Conservation (phyloP, 2,797 vertebrate genomes). For the Enteromius treurensis region DNA sequence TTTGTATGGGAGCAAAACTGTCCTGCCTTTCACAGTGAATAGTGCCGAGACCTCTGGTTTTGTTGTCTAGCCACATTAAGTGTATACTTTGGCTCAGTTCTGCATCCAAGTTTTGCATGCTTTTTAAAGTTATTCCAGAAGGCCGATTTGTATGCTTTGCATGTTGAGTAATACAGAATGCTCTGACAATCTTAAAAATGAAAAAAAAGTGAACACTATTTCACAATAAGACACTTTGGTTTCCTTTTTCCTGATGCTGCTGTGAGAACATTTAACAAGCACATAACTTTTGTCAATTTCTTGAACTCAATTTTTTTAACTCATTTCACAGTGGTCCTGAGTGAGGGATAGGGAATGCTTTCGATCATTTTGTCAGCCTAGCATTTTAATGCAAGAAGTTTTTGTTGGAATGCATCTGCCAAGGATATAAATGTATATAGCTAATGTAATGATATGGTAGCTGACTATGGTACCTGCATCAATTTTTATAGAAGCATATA, state of each 20-base stretch:
- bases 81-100: conserved; percentile 75
- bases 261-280: conserved; percentile 46
- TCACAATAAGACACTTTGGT: conserved; percentile 43
- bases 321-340: not conserved
- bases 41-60: conserved; percentile 67
- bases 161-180: conserved; percentile 60
- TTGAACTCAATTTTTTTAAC: not conserved
- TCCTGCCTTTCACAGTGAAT: conserved; percentile 71
- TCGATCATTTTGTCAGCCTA: not conserved
- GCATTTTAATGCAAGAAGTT: not conserved
- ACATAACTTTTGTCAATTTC: conserved; percentile 21
- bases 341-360: not conserved
- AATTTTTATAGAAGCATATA: not conserved
- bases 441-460: not conserved
- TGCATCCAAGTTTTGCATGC: conserved; percentile 64
- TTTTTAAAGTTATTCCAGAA: conserved; percentile 67
- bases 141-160: conserved; percentile 68
- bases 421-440: not conserved
- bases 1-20: conserved; percentile 69
- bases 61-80: conserved; percentile 76
- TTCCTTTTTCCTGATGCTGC: conserved; percentile 39
- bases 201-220: conserved; percentile 35
- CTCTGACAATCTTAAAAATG: conserved; percentile 55
- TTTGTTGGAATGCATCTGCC: conserved; percentile 18
- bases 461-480: not conserved